Evolutionary conservation across 2,113 vertebrate genomes (phyloP).

Genomic region (Ginglymostoma cirratum): DNA sequence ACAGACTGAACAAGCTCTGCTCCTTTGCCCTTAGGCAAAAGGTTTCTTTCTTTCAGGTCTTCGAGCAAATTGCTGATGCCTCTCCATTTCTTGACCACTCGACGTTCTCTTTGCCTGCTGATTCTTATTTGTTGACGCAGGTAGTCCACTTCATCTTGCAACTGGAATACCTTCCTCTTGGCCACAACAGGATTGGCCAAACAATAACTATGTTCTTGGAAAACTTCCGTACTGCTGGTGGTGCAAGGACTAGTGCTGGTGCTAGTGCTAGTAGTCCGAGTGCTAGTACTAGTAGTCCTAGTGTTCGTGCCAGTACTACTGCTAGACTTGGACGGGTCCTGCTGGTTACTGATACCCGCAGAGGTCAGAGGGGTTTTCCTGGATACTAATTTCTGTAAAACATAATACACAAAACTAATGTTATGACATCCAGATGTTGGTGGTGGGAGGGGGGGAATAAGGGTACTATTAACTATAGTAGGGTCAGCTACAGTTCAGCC

Average conservation of each 20-base stretch:
- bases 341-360: background rate
- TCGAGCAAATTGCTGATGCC: conserved; percentile 29
- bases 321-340: background rate
- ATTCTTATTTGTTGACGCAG: conserved; percentile 36
- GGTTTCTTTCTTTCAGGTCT: conserved; percentile 31
- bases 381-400: background rate
- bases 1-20: conserved; percentile 20
- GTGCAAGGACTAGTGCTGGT: background rate
- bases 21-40: background rate
- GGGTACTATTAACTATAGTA: background rate
- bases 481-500: background rate
- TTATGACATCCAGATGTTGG: background rate
- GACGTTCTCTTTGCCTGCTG: conserved; percentile 37
- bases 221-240: background rate
- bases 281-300: background rate
- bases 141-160: conserved; percentile 36
- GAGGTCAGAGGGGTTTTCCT: background rate
- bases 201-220: conserved; percentile 39
- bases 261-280: background rate
- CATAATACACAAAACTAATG: background rate
- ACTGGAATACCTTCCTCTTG: conserved; percentile 37
- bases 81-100: conserved; percentile 33
- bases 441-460: no score
- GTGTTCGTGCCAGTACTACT: background rate
- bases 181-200: conserved; percentile 31